phyloP scores from a whole-genome alignment of 2,888 invertebrate species.

The Coremacera marginata region DNA sequence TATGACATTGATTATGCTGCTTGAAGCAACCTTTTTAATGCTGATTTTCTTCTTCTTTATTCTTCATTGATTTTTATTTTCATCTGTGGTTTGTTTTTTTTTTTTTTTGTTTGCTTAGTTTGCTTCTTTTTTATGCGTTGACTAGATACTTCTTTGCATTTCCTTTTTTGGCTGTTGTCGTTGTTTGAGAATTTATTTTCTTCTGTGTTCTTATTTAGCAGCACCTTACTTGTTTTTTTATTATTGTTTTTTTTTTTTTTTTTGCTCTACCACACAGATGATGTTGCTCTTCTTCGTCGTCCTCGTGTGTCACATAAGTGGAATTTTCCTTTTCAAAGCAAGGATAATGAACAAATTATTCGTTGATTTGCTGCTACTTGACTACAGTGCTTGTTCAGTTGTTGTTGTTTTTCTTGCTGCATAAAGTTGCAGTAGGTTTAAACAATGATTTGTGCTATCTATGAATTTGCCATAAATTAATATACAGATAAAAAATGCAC shows the following conservation, averaged over 20 bases:
- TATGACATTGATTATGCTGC: constrained; percentile 5
- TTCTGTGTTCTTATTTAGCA: not conserved
- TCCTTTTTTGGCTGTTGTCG: not conserved
- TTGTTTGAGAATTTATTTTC: not conserved
- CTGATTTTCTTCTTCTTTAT: constrained; percentile 8
- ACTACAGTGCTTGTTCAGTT: not conserved
- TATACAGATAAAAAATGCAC: too few species aligned
- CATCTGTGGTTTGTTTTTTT: not conserved
- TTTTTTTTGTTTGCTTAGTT: constrained; percentile 23
- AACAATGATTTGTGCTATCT: too few species aligned
- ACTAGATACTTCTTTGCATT: constrained; percentile 16
- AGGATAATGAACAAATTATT: constrained; percentile 12
- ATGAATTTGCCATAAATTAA: too few species aligned
- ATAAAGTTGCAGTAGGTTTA: too few species aligned
- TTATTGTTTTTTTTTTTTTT: not conserved
- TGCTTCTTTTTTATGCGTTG: constrained; percentile 4
- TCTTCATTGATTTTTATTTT: constrained; percentile 12
- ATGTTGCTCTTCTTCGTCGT: not conserved
- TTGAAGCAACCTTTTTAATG: not conserved
- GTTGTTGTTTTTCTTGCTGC: not conserved
- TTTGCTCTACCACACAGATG: not conserved
- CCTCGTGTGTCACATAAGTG: not conserved
- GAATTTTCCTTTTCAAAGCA: not conserved
- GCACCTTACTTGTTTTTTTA: not conserved
- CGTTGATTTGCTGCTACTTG: not conserved